A percentile compares a stretch with the other conserved stretches of the same genome.
phyloP scores from a whole-genome alignment of 2,888 invertebrate genomes.

The Lasioglossum morio region DNA sequence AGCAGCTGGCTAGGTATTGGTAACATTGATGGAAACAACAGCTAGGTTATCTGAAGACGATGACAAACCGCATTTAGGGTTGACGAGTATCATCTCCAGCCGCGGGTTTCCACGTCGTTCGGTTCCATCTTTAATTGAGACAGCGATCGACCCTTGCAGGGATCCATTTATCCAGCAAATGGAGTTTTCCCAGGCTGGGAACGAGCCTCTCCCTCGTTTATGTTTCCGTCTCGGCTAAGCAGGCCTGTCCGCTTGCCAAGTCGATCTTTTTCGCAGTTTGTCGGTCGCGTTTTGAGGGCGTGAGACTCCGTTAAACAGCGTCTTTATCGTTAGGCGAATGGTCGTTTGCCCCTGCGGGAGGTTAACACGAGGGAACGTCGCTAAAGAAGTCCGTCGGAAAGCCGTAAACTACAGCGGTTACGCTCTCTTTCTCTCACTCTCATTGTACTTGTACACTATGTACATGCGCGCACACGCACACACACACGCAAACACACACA shows the following conservation, averaged over 20 bases:
- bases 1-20: too few relatives aligned
- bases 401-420: conserved; percentile 25
- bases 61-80: neutral
- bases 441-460: neutral
- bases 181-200: neutral
- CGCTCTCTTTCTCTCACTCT: neutral
- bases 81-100: neutral
- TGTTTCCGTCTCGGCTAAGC: conserved; percentile 22
- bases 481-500: neutral
- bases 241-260: neutral
- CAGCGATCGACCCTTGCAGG: conserved; percentile 48
- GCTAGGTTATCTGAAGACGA: too few relatives aligned
- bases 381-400: conserved; percentile 16
- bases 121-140: conserved; percentile 56
- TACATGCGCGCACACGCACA: neutral
- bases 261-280: conserved; percentile 17
- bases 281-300: conserved; percentile 12
- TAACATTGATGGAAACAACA: too few relatives aligned
- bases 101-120: conserved; percentile 27
- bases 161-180: conserved; percentile 24
- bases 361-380: neutral
- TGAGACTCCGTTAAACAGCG: conserved; percentile 30
- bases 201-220: conserved; percentile 22
- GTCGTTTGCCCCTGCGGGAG: conserved; percentile 6
- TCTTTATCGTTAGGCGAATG: conserved; percentile 35